phyloP scores from a whole-genome alignment of 1,140 invertebrate genomes.

The Caenorhabditis tropicalis region DNA sequence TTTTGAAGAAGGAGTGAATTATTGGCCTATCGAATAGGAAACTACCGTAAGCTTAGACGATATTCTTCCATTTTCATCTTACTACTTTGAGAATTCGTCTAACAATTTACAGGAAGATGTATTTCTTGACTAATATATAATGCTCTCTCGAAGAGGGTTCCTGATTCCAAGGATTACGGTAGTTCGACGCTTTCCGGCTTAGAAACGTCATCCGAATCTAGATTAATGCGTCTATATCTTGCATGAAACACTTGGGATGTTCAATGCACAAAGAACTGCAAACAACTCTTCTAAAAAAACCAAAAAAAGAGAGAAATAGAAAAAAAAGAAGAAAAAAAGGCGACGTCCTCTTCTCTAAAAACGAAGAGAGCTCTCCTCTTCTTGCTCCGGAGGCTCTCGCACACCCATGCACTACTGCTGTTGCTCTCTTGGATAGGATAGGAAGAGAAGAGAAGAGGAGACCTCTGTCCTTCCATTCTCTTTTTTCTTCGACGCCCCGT shows the following conservation, averaged over 20 bases:
- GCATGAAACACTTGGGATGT: background rate
- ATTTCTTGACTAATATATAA: no score
- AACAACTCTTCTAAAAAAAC: background rate
- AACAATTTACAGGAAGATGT: no score
- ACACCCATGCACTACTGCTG: conserved; percentile 3
- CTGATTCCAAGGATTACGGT: background rate
- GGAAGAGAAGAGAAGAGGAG: background rate
- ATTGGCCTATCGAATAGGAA: no score
- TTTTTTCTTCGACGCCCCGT: background rate
- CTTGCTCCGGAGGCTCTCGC: background rate
- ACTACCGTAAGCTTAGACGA: no score
- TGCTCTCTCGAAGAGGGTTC: no score
- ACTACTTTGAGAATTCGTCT: no score
- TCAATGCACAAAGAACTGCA: background rate
- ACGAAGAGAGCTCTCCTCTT: background rate
- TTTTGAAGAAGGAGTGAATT: background rate
- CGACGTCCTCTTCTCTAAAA: background rate
- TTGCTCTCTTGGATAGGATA: no score
- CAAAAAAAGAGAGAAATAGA: background rate
- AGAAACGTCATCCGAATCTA: background rate
- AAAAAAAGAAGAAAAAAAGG: background rate
- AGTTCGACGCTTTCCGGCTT: background rate
- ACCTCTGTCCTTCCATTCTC: background rate
- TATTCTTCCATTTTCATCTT: no score
- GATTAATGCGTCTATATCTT: background rate